phyloP scores from a whole-genome alignment of 1,140 invertebrate genomes.

The Heliconius hewitsoni region DNA sequence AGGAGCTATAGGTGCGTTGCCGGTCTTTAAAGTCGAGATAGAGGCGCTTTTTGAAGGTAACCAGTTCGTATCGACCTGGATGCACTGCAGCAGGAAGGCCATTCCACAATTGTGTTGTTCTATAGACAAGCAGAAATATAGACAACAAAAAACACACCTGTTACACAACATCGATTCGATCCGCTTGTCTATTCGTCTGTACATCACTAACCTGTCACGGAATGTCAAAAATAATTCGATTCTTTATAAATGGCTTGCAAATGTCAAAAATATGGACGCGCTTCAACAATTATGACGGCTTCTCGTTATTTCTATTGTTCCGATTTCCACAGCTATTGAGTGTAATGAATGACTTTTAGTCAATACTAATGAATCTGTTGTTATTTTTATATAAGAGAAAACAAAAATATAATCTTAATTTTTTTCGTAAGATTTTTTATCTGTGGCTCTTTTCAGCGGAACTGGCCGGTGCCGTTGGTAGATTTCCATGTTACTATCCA shows the following conservation, averaged over 20 bases:
- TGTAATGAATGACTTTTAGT: not conserved
- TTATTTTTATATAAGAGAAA: not conserved
- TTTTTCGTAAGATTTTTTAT: too few species aligned
- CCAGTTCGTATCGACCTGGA: too few species aligned
- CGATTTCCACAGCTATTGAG: not conserved
- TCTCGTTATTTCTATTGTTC: not conserved
- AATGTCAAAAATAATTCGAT: constrained; percentile 2
- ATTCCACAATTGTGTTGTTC: too few species aligned
- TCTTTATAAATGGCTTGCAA: not conserved
- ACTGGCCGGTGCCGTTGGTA: too few species aligned
- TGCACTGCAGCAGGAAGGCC: too few species aligned
- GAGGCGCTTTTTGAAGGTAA: too few species aligned
- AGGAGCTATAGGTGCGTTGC: too few species aligned
- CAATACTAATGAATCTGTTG: not conserved
- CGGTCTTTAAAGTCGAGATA: too few species aligned
- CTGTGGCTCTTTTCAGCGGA: too few species aligned
- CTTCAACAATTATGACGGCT: not conserved
- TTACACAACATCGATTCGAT: not conserved
- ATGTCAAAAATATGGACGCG: constrained; percentile 10
- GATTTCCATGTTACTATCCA: too few species aligned
- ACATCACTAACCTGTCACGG: constrained; percentile 8
- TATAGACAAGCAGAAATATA: too few species aligned
- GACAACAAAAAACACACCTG: too few species aligned
- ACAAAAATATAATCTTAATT: not conserved
- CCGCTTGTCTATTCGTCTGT: not conserved